phyloP scores from a whole-genome alignment of 2,888 invertebrate genomes.

The Cosmia trapezina region DNA sequence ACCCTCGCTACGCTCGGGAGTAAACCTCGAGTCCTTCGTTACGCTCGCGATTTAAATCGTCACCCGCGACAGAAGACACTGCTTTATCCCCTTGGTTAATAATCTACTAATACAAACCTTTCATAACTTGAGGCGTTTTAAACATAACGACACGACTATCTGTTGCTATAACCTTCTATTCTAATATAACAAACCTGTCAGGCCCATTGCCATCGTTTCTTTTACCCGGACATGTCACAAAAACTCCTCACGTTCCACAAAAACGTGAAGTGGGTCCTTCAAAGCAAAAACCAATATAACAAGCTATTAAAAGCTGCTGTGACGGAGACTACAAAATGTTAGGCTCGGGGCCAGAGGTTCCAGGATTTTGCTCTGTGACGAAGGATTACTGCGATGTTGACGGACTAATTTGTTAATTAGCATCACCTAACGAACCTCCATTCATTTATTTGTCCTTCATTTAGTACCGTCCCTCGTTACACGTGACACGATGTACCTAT shows the following conservation, averaged over 20 bases:
- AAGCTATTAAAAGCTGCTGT: slow-evolving; percentile 33
- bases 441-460: slow-evolving; percentile 33
- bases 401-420: slow-evolving; percentile 33
- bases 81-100: too few relatives aligned
- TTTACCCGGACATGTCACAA: slow-evolving; percentile 34
- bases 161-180: not conserved
- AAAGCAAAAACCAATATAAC: slow-evolving; percentile 23
- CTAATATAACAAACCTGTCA: slow-evolving; percentile 9
- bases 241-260: slow-evolving; percentile 33
- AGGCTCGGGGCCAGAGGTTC: not conserved
- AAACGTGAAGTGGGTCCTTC: slow-evolving; percentile 29
- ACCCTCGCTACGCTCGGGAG: too few relatives aligned
- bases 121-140: too few relatives aligned
- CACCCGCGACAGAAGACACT: too few relatives aligned
- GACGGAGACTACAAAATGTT: slow-evolving; percentile 5
- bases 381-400: slow-evolving; percentile 15
- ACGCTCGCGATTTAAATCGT: too few relatives aligned
- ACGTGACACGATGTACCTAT: not conserved
- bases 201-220: not conserved
- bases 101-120: not conserved
- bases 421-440: slow-evolving; percentile 19
- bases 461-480: not conserved
- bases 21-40: too few relatives aligned
- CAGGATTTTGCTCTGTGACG: not conserved
- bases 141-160: not conserved